phyloP scores from a whole-genome alignment of 2,888 invertebrate genomes.

The Pammene aurita region DNA sequence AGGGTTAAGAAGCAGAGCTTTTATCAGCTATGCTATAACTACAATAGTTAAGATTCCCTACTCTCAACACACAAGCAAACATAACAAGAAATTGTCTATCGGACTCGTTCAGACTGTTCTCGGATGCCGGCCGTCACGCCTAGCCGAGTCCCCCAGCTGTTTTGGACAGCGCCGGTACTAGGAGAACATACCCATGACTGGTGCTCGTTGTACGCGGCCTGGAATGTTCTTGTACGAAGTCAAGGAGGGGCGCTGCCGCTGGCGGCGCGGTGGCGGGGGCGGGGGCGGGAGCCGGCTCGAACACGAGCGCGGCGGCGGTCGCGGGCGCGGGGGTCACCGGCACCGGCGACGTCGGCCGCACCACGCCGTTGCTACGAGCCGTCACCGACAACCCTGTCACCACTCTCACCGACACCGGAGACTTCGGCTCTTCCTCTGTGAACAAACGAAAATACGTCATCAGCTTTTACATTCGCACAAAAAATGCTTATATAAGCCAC shows the following conservation, averaged over 20 bases:
- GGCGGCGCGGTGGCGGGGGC: slow-evolving; percentile 50
- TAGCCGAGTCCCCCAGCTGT: slow-evolving; percentile 70
- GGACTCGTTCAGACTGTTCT: not conserved
- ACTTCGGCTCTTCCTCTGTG: slow-evolving; percentile 80
- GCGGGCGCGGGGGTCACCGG: slow-evolving; percentile 48
- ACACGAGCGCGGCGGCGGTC: slow-evolving; percentile 42
- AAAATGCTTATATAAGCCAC: slow-evolving; percentile 5
- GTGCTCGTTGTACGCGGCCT: slow-evolving; percentile 76
- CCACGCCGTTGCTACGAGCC: slow-evolving; percentile 71
- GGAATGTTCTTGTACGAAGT: slow-evolving; percentile 82
- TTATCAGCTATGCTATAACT: not conserved
- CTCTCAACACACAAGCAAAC: not conserved
- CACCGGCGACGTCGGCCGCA: slow-evolving; percentile 54
- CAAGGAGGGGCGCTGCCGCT: slow-evolving; percentile 65
- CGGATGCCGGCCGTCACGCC: slow-evolving; percentile 33
- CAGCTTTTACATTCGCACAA: slow-evolving; percentile 42
- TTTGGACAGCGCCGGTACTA: slow-evolving; percentile 68
- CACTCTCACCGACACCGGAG: slow-evolving; percentile 73
- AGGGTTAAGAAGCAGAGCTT: no score
- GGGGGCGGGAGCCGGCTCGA: slow-evolving; percentile 46
- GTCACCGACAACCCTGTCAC: slow-evolving; percentile 69
- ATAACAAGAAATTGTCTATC: not conserved
- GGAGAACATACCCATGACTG: slow-evolving; percentile 76
- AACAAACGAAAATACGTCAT: slow-evolving; percentile 59
- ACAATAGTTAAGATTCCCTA: not conserved